Evolutionary conservation across 2,113 vertebrate species (phyloP).

Genomic region (Myotis brandtii): DNA sequence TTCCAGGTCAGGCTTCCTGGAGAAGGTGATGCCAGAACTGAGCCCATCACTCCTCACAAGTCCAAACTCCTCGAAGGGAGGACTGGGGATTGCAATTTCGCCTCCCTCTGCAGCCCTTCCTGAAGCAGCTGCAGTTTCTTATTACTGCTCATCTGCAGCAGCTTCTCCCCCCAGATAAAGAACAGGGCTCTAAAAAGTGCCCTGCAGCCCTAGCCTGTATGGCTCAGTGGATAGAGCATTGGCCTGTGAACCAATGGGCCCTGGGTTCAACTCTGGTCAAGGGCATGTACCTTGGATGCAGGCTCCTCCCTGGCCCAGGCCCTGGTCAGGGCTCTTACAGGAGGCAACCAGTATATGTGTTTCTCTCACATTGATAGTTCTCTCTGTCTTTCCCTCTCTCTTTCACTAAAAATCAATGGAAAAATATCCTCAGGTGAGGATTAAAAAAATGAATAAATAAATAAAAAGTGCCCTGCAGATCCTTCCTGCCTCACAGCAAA

Average conservation of each 20-base stretch:
- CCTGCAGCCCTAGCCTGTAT: not conserved
- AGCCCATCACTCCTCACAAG: not conserved
- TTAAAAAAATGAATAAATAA: too few relatives aligned
- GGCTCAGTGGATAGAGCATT: too few relatives aligned
- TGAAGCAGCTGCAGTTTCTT: not conserved
- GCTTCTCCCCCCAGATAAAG: not conserved
- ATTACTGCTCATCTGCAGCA: not conserved
- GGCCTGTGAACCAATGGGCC: too few relatives aligned
- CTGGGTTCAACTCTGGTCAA: too few relatives aligned
- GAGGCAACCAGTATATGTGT: too few relatives aligned
- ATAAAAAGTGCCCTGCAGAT: not conserved
- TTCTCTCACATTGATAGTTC: too few relatives aligned
- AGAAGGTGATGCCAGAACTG: not conserved
- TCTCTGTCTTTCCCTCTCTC: too few relatives aligned
- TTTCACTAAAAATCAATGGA: too few relatives aligned
- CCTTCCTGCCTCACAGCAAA: not conserved
- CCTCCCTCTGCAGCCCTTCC: not conserved
- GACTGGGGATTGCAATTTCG: not conserved
- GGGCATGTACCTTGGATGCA: too few relatives aligned
- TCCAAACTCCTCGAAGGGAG: not conserved
- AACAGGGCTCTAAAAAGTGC: not conserved
- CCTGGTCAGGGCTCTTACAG: too few relatives aligned
- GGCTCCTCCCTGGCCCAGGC: too few relatives aligned
- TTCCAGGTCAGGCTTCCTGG: conserved; percentile 1
- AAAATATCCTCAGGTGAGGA: too few relatives aligned